Base-by-base conservation (phyloP, 2,888 invertebrate genomes). In the Notocelia uddmanniana region DNA sequence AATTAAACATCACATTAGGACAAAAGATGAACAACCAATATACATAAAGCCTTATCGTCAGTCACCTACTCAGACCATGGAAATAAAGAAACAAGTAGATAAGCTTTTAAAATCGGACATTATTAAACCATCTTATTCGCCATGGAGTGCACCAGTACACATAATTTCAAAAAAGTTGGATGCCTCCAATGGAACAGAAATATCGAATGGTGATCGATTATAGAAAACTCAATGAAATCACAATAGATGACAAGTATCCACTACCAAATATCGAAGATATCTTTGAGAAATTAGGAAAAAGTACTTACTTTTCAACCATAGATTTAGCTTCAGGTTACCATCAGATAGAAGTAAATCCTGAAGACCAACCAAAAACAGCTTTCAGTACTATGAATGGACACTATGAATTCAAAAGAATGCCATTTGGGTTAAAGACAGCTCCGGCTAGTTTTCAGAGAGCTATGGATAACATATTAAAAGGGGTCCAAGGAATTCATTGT, bases 131-230 rank as follows among this genome's bases (percentile, higher is more conserved):
- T 79, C 78, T 0, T 58, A 2, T 0, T 77, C 77, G 1, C 79
- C 78, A 1, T 80, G 80, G 81, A 74, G 69, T 9, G 74, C 79
- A 0, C 79, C 78, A 1, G 76, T 79, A n/a, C 76, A 75, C 74
- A 73, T 79, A 1, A 76, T 81, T 0, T 79, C 78, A 2, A 81
- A 80, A 57, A 81, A 81, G 37, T 9, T 64, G 0, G 79, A 81
- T 34, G 74, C 79, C 0, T 76, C 76, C 0, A 73, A 74, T 0
- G 57, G n/a, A 73, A 37, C 54, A 37, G 8, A 81, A 81, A 73
- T 80, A 78, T 78, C 62, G 78, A 3, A 50, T 79, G 54, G 70
- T 78, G 2, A 60, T 79, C 9, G 77, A 76, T 26, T 81, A 73
- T 60, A 58, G 79, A 8, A 79, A 79, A 62, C 3, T 80, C 0